Percentiles rank a stretch among this genome's conserved stretches.
Conservation (phyloP, 1,140 invertebrate genomes). For the Platorchestia sp. region DNA sequence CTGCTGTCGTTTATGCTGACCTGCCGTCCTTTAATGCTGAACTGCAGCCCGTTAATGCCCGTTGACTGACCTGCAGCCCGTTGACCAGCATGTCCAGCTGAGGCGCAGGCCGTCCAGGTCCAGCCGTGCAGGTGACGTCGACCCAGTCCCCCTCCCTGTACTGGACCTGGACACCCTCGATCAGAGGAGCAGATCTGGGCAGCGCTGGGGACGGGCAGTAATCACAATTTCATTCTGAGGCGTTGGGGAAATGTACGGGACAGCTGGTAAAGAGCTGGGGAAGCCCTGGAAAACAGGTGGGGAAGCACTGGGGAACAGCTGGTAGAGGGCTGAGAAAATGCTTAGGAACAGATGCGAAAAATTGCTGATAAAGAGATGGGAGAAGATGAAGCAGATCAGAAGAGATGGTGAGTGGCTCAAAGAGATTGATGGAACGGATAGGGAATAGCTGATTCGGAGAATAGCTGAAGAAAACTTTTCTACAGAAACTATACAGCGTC, state of each 20-base stretch:
- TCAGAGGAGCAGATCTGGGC: not conserved
- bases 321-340: too few species aligned
- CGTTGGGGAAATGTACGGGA: too few species aligned
- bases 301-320: not conserved
- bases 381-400: too few species aligned
- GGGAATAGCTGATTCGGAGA: not conserved
- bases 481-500: not conserved
- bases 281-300: not conserved
- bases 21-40: too few species aligned
- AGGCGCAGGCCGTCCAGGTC: not conserved
- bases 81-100: not conserved
- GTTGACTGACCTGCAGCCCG: not conserved
- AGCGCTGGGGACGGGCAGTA: conserved; percentile 17
- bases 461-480: not conserved
- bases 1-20: too few species aligned
- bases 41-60: too few species aligned
- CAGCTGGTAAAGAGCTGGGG: not conserved
- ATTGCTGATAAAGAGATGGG: too few species aligned
- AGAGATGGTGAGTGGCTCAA: too few species aligned
- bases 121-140: not conserved
- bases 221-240: not conserved
- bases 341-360: too few species aligned
- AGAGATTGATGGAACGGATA: too few species aligned
- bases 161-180: not conserved
- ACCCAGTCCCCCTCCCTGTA: conserved; percentile 45